phyloP scores from a whole-genome alignment of 2,113 vertebrate genomes.

The Xiphophorus maculatus region DNA sequence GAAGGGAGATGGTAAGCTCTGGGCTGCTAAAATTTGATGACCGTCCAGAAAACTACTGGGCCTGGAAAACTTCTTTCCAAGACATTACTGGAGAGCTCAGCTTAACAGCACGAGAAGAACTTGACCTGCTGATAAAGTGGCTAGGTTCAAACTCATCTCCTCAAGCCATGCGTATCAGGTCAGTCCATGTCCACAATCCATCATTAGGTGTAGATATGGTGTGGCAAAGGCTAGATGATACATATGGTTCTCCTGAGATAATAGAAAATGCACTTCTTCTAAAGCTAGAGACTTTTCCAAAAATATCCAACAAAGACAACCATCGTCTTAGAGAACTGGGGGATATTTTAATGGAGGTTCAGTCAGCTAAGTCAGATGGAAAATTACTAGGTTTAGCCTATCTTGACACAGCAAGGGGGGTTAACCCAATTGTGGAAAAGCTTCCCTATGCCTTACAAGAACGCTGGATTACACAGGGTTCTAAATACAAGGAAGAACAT shows the following conservation, averaged over 20 bases:
- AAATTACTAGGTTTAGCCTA: neutral
- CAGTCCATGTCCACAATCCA: neutral
- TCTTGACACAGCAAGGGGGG: neutral
- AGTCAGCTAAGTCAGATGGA: neutral
- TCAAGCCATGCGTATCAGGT: neutral
- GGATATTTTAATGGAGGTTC: too few species aligned
- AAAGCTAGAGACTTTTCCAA: too few species aligned
- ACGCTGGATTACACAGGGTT: neutral
- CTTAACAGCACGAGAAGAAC: too few species aligned
- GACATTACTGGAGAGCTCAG: too few species aligned
- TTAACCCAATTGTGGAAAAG: neutral
- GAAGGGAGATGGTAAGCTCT: too few species aligned
- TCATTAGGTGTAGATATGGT: neutral
- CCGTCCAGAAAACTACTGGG: too few species aligned
- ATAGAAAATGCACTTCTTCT: neutral
- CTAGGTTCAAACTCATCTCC: neutral
- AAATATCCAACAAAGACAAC: too few species aligned
- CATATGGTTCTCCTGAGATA: neutral
- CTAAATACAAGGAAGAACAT: too few species aligned
- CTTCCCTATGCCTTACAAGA: neutral
- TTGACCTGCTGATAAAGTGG: conserved; percentile 1
- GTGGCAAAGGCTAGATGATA: conserved; percentile 3
- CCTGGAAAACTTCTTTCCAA: too few species aligned
- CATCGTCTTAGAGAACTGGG: too few species aligned
- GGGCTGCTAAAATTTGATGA: too few species aligned